Evolutionary conservation across 2,113 vertebrate species (phyloP).

Genomic region (Hepsetus odoe): DNA sequence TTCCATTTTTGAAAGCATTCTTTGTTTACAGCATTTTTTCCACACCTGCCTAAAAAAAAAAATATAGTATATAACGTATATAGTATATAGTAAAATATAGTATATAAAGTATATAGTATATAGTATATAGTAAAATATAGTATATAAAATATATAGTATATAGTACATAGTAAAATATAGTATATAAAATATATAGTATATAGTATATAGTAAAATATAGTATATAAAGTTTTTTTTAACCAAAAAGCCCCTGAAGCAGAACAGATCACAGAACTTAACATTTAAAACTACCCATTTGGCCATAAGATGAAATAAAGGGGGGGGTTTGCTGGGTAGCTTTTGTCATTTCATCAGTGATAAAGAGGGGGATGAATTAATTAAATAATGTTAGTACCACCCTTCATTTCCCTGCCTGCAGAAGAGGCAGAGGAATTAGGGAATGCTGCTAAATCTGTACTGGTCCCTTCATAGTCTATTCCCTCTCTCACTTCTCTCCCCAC

Average conservation of each 20-base stretch:
- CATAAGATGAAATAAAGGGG: background rate
- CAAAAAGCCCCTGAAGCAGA: slow-evolving; percentile 27
- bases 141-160: too few species aligned
- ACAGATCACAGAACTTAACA: slow-evolving; percentile 55
- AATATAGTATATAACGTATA: too few species aligned
- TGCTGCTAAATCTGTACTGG: slow-evolving; percentile 77
- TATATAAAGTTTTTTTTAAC: too few species aligned
- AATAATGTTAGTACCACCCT: slow-evolving; percentile 72
- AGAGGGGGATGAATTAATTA: slow-evolving; percentile 63
- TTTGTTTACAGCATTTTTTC: too few species aligned
- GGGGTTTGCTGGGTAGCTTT: background rate
- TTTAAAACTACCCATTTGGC: slow-evolving; percentile 55
- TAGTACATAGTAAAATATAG: too few species aligned
- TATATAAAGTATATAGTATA: too few species aligned
- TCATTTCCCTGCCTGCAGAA: slow-evolving; percentile 77
- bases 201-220: too few species aligned
- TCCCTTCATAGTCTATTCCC: slow-evolving; percentile 87
- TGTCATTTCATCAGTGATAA: slow-evolving; percentile 21
- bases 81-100: too few species aligned
- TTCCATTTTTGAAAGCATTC: too few species aligned
- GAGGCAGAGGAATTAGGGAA: slow-evolving; percentile 70
- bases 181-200: too few species aligned
- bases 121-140: too few species aligned
- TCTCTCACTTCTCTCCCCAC: slow-evolving; percentile 73
- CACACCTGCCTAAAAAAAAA: too few species aligned